A percentile compares a stretch with the other conserved stretches of the same genome.
Evolutionary conservation across 2,888 invertebrate genomes (phyloP).

Genomic region (Lithosia quadra): DNA sequence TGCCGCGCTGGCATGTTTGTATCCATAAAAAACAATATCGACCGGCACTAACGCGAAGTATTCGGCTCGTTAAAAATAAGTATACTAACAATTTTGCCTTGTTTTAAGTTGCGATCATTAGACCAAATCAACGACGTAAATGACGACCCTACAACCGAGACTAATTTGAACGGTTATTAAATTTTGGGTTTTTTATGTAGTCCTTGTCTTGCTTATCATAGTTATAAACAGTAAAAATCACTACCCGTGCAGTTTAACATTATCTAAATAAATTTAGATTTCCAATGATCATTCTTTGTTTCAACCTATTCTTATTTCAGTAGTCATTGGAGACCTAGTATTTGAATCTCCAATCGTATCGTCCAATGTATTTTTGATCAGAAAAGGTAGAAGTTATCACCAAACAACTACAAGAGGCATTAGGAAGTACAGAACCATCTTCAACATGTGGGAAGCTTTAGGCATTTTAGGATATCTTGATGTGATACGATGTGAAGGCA

Average conservation of each 20-base stretch:
- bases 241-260: neutral
- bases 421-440: too few relatives aligned
- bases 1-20: conserved; percentile 31
- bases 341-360: too few relatives aligned
- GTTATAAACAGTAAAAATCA: neutral
- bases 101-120: conserved; percentile 36
- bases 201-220: conserved; percentile 17
- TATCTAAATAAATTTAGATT: neutral
- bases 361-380: too few relatives aligned
- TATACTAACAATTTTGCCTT: conserved; percentile 39
- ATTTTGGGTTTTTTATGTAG: conserved; percentile 23
- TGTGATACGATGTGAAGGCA: too few relatives aligned
- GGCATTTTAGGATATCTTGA: too few relatives aligned
- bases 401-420: too few relatives aligned
- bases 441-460: too few relatives aligned
- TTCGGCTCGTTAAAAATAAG: conserved; percentile 33
- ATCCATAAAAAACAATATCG: conserved; percentile 38
- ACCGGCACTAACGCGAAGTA: conserved; percentile 23
- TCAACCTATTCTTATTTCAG: neutral
- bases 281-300: neutral
- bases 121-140: conserved; percentile 46
- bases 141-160: conserved; percentile 27
- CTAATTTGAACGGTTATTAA: conserved; percentile 37
- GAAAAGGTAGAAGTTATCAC: too few relatives aligned
- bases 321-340: neutral